Percentiles rank a stretch among this genome's conserved stretches.
Evolutionary conservation across 2,113 vertebrate genomes (phyloP).

Genomic region (Hystrix cristata): DNA sequence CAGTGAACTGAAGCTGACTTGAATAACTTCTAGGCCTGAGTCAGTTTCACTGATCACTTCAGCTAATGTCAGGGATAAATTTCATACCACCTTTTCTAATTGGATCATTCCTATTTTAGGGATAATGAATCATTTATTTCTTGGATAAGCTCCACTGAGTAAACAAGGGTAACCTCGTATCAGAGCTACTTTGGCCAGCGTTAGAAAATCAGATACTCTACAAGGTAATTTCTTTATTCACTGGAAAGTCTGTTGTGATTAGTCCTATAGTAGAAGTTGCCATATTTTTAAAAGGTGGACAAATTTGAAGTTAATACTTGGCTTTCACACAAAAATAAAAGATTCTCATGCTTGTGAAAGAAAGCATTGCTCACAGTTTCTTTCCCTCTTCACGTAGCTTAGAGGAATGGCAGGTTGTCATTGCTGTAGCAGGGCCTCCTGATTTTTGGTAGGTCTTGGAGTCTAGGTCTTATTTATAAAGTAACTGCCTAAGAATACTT

Average conservation of each 20-base stretch:
- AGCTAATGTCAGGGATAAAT: constrained; percentile 2
- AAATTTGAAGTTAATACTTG: not conserved
- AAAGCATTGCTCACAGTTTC: not conserved
- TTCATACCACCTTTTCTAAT: constrained; percentile 27
- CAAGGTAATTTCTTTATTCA: not conserved
- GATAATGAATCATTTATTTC: constrained; percentile 22
- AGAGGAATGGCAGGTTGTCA: not conserved
- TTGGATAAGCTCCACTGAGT: not conserved
- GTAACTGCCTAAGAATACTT: not conserved
- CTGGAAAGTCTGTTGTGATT: not conserved
- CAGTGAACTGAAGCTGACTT: not conserved
- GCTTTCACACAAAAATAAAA: not conserved
- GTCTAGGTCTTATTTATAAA: not conserved
- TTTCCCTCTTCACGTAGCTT: not conserved
- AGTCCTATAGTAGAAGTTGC: not conserved
- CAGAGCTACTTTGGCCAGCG: not conserved
- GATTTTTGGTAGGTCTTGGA: not conserved
- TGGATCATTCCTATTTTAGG: not conserved
- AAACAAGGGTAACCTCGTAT: not conserved
- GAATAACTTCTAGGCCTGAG: not conserved
- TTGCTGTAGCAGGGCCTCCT: not conserved
- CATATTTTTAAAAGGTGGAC: not conserved
- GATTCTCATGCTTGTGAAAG: not conserved
- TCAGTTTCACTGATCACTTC: constrained; percentile 41
- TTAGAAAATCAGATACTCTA: not conserved